Evolutionary conservation across 2,113 vertebrate genomes (phyloP), one percentile per base, ranked within the genome.

Genomic region (Pelmatolapia mariae): DNA sequence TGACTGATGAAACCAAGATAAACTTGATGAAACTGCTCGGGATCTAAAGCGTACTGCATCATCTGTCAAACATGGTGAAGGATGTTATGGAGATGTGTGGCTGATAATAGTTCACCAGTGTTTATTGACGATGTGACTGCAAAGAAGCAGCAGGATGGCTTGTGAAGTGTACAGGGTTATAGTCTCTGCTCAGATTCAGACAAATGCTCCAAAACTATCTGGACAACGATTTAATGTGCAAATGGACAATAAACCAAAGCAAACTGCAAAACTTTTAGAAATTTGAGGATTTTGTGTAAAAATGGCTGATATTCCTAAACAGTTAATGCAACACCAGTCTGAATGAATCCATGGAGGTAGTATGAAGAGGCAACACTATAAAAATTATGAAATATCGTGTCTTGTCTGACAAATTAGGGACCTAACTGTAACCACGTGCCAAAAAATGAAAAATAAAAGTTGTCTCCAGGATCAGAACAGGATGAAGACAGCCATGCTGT

Each of bases 341-440:
- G 2, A 73, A 43, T 10, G 0, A 73, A 76, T 47, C 68, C 9
- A 29, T 26, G 24, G 15, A 10, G 40, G 40, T 10, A 18, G 5
- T 45, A 45, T 26, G 40, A 45, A 73, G 22, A 73, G 22, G 0
- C 22, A 47, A 47, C 40, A 73, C 40, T 29, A 73, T 0, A 71
- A 43, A 71, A 73, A 45, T 18, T 26, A 10, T 45, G 22, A 73
- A 73, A 73, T 45, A 47, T 10, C 45, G 38, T 45, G 13, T 45
- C 0, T 73, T 73, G 40, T 47, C 22, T 0, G 5, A 24, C n/a
- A 26, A 24, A 45, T 73, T 43, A 26, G 3, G n/a, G 66, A 73
- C 13, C 66, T 43, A 45, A 45, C 22, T 73, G 38, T 1, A 73
- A 43, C 66, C n/a, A 24, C 2, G 3, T 71, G 1, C 5, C 12